Evolutionary conservation across 2,113 vertebrate species (phyloP).

Genomic region (Patagioenas fasciata): DNA sequence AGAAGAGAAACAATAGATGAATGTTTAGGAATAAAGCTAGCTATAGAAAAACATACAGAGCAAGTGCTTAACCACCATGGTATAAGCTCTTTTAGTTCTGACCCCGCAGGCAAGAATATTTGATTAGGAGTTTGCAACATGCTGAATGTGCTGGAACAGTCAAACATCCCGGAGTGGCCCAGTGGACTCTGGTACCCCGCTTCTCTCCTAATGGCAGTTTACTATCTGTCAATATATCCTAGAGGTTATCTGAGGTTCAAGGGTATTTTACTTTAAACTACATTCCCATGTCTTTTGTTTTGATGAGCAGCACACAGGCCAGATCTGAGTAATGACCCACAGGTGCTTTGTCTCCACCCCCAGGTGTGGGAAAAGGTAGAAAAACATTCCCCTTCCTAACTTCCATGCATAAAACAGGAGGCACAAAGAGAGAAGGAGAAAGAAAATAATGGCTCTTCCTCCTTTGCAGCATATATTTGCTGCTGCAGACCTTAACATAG

Average conservation of each 20-base stretch:
- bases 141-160: neutral
- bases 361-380: neutral
- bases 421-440: neutral
- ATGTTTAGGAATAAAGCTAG: neutral
- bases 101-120: neutral
- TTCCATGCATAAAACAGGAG: neutral
- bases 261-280: neutral
- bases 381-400: neutral
- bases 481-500: neutral
- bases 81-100: slow-evolving; percentile 12
- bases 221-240: neutral
- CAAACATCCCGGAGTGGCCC: neutral
- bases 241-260: neutral
- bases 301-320: neutral
- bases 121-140: neutral
- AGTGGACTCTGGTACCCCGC: neutral
- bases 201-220: slow-evolving; percentile 28
- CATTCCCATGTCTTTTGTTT: neutral
- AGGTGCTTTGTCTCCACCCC: neutral
- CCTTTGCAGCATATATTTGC: neutral
- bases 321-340: neutral
- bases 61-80: neutral
- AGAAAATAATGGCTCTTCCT: neutral
- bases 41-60: neutral
- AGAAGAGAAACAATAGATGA: neutral